Conservation (phyloP, 2,113 vertebrate genomes). For the Malurus cyaneus region DNA sequence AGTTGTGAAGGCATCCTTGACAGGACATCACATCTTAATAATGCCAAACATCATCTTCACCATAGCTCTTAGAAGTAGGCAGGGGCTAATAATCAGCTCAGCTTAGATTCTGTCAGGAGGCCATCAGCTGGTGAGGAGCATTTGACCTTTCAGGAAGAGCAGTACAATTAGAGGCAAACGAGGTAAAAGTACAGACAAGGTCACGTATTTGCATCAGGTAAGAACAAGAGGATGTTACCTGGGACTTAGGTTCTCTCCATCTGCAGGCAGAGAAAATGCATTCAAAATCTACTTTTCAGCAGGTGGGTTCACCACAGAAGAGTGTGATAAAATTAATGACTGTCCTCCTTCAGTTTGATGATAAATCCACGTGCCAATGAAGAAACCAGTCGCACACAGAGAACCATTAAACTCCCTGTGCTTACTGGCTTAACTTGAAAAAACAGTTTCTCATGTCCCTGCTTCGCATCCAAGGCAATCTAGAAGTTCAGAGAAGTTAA, state of each 20-base stretch:
- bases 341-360: background rate
- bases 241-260: background rate
- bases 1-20: background rate
- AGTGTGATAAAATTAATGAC: background rate
- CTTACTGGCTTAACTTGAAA: background rate
- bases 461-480: background rate
- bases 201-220: background rate
- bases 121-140: background rate
- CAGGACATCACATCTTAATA: conserved; percentile 16
- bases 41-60: background rate
- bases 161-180: background rate
- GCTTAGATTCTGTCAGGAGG: background rate
- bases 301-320: background rate
- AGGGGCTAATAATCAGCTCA: background rate
- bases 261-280: background rate
- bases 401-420: background rate
- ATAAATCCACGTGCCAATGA: background rate
- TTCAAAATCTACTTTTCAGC: background rate
- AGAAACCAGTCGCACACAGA: background rate
- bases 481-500: background rate
- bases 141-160: conserved; percentile 25
- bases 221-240: background rate
- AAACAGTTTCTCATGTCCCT: background rate
- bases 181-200: background rate
- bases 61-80: background rate